Conservation (phyloP, 2,888 invertebrate species). For the Hirtodrosophila duncani region DNA sequence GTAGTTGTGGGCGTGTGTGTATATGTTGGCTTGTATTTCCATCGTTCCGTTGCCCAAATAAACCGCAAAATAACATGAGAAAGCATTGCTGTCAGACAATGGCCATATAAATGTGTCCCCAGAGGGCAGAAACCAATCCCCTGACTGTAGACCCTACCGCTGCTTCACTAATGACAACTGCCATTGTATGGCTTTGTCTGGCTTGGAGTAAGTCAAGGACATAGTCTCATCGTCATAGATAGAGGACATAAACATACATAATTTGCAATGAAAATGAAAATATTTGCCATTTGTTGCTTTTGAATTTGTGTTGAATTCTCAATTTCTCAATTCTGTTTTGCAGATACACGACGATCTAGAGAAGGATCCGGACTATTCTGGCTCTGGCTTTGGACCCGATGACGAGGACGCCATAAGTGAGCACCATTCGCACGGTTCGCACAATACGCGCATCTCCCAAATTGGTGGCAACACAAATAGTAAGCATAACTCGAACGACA, state of each 20-base stretch:
- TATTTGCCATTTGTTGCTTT: constrained; percentile 13
- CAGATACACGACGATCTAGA: constrained; percentile 79
- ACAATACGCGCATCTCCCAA: constrained; percentile 63
- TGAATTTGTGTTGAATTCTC: constrained; percentile 4
- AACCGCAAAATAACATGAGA: constrained; percentile 48
- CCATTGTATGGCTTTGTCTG: not conserved
- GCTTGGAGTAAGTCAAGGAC: constrained; percentile 20
- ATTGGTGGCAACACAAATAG: constrained; percentile 56
- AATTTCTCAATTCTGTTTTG: constrained; percentile 18
- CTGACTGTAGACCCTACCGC: not conserved
- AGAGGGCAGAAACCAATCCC: constrained; percentile 22
- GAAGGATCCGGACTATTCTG: constrained; percentile 89
- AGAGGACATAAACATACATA: constrained; percentile 16
- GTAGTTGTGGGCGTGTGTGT: constrained; percentile 3
- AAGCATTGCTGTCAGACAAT: constrained; percentile 50
- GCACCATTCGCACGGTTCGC: constrained; percentile 60
- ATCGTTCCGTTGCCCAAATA: constrained; percentile 44
- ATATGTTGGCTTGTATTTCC: constrained; percentile 8
- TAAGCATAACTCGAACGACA: constrained; percentile 73
- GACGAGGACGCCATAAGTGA: constrained; percentile 83
- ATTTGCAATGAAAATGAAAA: constrained; percentile 16
- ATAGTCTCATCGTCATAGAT: too few species aligned
- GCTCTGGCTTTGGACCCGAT: constrained; percentile 90
- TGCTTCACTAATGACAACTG: not conserved
- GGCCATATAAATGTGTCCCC: constrained; percentile 55